These are phyloP conservation scores for Sycophila sp. DNA, from an alignment of 1,140 invertebrate species.

Conservation along the genomic window DNA sequence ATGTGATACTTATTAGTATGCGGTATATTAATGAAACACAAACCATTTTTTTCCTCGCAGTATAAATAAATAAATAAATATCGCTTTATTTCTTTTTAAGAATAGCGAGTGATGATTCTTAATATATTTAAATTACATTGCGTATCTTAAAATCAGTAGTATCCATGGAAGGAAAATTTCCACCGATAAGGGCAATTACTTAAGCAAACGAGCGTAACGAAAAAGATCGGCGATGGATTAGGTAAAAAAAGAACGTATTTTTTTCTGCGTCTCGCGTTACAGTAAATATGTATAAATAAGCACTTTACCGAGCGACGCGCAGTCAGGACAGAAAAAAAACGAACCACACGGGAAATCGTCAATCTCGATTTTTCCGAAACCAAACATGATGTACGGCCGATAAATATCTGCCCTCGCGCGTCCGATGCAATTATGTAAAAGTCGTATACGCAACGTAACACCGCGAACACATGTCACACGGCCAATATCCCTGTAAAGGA, in stretches of 20 bases:
- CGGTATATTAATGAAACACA: too few relatives aligned
- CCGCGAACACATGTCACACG: neutral
- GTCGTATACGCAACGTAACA: neutral
- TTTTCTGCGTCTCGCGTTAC: neutral
- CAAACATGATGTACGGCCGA: neutral
- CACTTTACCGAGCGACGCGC: neutral
- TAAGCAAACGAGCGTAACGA: neutral
- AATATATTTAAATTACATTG: too few relatives aligned
- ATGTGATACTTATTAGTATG: too few relatives aligned
- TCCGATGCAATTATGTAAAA: neutral
- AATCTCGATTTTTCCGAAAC: slow-evolving; percentile 17
- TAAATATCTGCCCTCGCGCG: neutral
- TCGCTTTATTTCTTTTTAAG: too few relatives aligned
- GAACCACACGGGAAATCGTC: neutral
- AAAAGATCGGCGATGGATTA: slow-evolving; percentile 2
- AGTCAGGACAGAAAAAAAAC: neutral
- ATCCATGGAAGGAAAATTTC: neutral
- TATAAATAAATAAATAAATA: too few relatives aligned
- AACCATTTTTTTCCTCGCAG: too few relatives aligned
- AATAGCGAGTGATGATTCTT: too few relatives aligned
- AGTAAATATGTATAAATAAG: neutral
- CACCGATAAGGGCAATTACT: slow-evolving; percentile 3
- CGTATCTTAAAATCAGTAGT: neutral
- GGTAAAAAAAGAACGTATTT: neutral
- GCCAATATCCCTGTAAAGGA: too few relatives aligned